phyloP scores from a whole-genome alignment of 1,140 invertebrate species.

The Anoplolepis gracilipes region DNA sequence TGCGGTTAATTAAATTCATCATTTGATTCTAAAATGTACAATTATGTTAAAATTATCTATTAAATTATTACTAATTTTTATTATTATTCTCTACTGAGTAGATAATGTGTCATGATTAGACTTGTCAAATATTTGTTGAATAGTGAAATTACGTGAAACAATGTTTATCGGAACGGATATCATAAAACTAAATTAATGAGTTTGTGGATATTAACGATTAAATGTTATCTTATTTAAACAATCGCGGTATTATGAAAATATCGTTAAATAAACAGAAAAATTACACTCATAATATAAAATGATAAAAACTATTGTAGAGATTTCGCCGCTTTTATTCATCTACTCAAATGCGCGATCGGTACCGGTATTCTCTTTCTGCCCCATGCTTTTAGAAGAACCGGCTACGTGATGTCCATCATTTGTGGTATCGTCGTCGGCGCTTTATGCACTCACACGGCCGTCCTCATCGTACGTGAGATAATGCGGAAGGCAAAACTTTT shows the following conservation, averaged over 20 bases:
- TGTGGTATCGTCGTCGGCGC: conserved; percentile 83
- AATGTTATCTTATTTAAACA: conserved; percentile 8
- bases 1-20: not conserved
- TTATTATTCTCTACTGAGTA: no score
- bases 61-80: no score
- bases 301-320: conserved; percentile 76
- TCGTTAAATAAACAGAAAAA: not conserved
- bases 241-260: not conserved
- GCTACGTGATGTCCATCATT: conserved; percentile 85
- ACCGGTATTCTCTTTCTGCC: conserved; percentile 88
- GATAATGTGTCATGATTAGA: not conserved
- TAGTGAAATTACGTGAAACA: not conserved
- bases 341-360: conserved; percentile 87
- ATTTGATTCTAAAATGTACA: not conserved
- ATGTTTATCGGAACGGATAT: not conserved
- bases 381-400: conserved; percentile 87
- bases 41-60: no score
- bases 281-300: not conserved
- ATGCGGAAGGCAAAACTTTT: not conserved
- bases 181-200: not conserved
- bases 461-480: conserved; percentile 81
- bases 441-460: conserved; percentile 85
- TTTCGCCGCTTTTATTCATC: conserved; percentile 84
- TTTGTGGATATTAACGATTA: not conserved
- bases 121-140: not conserved